Evolutionary conservation across 2,888 invertebrate genomes (phyloP).

Genomic region (Invenusta paracnida): DNA sequence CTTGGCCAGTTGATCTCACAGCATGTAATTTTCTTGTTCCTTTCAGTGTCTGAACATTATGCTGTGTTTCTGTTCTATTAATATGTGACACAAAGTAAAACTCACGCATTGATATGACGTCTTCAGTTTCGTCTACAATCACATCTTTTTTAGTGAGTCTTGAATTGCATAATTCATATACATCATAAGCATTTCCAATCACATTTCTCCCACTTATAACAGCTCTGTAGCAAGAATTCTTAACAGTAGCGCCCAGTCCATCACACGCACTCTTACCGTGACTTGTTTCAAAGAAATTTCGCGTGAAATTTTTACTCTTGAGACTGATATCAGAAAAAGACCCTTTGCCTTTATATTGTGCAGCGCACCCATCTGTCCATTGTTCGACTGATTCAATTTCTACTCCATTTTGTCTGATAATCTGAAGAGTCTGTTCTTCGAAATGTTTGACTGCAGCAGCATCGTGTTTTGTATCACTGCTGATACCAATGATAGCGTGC

Average conservation of each 20-base stretch:
- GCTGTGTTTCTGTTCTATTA: neutral
- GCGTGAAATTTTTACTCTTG: slow-evolving; percentile 1
- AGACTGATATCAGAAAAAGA: slow-evolving; percentile 39
- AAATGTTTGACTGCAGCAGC: neutral
- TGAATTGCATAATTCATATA: neutral
- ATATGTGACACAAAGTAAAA: neutral
- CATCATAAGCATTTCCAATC: neutral
- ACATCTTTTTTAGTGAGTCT: neutral
- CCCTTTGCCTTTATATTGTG: slow-evolving; percentile 43
- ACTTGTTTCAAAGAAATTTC: slow-evolving; percentile 36
- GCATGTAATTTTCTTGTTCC: neutral
- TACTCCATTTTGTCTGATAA: neutral
- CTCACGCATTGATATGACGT: neutral
- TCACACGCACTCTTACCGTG: slow-evolving; percentile 43
- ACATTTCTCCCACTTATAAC: slow-evolving; percentile 32
- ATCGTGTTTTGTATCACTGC: neutral
- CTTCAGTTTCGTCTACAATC: neutral
- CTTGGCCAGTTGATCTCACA: neutral
- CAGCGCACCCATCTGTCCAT: slow-evolving; percentile 45
- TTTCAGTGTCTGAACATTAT: neutral
- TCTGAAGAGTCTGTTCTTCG: neutral
- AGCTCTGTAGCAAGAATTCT: slow-evolving; percentile 41
- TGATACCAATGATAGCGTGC: neutral
- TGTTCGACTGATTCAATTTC: slow-evolving; percentile 31
- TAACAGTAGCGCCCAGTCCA: slow-evolving; percentile 40